Evolutionary conservation across 2,888 invertebrate species (phyloP), one percentile per base, ranked within the genome.

Genomic region (Pterostichus niger): DNA sequence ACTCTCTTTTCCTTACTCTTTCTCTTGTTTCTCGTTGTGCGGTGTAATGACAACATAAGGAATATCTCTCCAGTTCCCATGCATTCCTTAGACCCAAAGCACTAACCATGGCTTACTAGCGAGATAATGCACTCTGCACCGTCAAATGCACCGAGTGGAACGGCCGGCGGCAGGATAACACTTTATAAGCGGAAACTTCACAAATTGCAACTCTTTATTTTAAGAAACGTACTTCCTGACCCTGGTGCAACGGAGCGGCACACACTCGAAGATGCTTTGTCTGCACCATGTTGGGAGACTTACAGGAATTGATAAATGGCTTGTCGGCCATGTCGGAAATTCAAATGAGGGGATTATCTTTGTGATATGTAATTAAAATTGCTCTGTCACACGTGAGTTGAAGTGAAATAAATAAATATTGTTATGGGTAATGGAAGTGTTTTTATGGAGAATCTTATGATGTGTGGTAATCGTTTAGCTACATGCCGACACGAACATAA

Each of bases 131-230:
- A 56, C 15, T 56, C 15, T 56, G 56, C 17, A 17, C 40, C 64
- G 44, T 17, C 68, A 40, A 68, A 68, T 80, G 80, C 80, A 80
- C 11, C 68, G 11, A 80, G 52, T 44, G 80, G 80, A 80, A 80
- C 68, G 64, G 15, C 56, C 56, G 15, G 2, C 68, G 15, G 49
- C 49, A 40, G 68, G 64, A 79, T 46, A 79, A 79, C 56, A 64
- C 33, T 33, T 68, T 35, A 46, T 64, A 80, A 80, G 68, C 64
- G 80, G 80, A 80, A 80, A 68, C 80, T 64, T 68, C 52, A 80
- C 49, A 80, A 68, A 80, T 35, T 80, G 80, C 80, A 80, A 80
- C 46, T 80, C 80, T 80, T 80, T 80, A 80, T 80, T 80, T 80
- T 49, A 17, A 80, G 80, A 80, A 80, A 33, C 44, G 31, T 77